Conservation (phyloP, 2,113 vertebrate genomes). For the Pelodiscus sinensis region DNA sequence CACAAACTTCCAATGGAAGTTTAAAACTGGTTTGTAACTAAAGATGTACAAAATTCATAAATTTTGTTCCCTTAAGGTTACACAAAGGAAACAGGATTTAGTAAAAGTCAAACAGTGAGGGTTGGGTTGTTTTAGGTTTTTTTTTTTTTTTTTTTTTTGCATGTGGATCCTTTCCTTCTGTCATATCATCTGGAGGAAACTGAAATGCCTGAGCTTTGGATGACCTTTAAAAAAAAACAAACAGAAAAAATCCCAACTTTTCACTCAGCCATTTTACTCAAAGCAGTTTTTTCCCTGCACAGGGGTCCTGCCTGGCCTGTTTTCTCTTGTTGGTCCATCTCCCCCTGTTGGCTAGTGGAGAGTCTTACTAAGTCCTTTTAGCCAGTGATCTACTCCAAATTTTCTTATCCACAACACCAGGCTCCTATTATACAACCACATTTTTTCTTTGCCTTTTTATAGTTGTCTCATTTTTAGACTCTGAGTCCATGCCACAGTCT, state of each 20-base stretch:
- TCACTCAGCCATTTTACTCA: not conserved
- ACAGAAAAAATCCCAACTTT: not conserved
- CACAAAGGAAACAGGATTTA: not conserved
- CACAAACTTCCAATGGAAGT: not conserved
- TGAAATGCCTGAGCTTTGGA: not conserved
- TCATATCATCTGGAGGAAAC: not conserved
- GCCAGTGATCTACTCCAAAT: not conserved
- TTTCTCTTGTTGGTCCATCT: not conserved
- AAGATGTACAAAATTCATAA: rapidly evolving
- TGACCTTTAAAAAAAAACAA: not conserved
- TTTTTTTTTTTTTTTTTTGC: not conserved
- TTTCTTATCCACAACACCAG: constrained; percentile 28
- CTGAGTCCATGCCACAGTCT: constrained; percentile 11
- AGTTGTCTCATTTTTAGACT: constrained; percentile 24
- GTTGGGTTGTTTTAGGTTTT: too few species aligned
- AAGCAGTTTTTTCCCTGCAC: not conserved
- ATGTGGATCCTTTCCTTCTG: not conserved
- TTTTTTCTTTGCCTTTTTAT: constrained; percentile 46
- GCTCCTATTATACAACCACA: constrained; percentile 42
- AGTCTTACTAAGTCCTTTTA: rapidly evolving
- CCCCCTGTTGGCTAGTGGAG: rapidly evolving
- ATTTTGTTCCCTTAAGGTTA: not conserved
- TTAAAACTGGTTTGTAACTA: not conserved
- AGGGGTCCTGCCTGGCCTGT: not conserved
- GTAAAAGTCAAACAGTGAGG: not conserved